Evolutionary conservation across 2,888 invertebrate genomes (phyloP).

Genomic region (Cheilosia impressa): DNA sequence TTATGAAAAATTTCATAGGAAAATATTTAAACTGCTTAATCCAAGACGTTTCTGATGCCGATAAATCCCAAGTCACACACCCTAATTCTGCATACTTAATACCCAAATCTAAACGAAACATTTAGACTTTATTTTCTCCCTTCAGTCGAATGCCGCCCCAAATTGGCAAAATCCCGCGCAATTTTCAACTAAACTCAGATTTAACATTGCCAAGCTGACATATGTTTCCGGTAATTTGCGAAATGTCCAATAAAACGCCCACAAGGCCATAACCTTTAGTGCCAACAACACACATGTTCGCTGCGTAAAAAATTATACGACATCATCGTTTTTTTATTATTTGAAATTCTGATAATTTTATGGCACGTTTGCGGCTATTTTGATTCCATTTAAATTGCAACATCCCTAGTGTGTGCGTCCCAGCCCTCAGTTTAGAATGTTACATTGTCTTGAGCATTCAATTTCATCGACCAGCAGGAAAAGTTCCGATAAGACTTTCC

Average conservation of each 20-base stretch:
- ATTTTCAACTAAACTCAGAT: neutral
- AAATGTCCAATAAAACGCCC: constrained; percentile 61
- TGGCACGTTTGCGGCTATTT: constrained; percentile 67
- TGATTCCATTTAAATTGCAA: constrained; percentile 57
- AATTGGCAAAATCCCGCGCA: neutral
- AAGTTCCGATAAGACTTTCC: constrained; percentile 22
- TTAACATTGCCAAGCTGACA: constrained; percentile 38
- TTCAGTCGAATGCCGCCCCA: neutral
- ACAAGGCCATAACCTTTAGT: constrained; percentile 60
- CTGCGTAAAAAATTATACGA: constrained; percentile 59
- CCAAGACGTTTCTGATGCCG: no score
- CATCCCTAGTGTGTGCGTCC: constrained; percentile 7
- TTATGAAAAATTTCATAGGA: no score
- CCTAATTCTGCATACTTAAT: no score
- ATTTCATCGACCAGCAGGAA: constrained; percentile 30
- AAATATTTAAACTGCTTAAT: no score
- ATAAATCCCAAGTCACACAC: no score
- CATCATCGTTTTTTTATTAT: constrained; percentile 55
- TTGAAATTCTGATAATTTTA: constrained; percentile 67
- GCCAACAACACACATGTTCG: constrained; percentile 52
- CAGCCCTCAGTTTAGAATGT: constrained; percentile 6
- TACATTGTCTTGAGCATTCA: constrained; percentile 19
- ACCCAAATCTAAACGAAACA: no score
- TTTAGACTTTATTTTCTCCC: no score
- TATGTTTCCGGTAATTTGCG: constrained; percentile 54